phyloP scores from a whole-genome alignment of 2,888 invertebrate species.

The Cosmopolites sordidus region DNA sequence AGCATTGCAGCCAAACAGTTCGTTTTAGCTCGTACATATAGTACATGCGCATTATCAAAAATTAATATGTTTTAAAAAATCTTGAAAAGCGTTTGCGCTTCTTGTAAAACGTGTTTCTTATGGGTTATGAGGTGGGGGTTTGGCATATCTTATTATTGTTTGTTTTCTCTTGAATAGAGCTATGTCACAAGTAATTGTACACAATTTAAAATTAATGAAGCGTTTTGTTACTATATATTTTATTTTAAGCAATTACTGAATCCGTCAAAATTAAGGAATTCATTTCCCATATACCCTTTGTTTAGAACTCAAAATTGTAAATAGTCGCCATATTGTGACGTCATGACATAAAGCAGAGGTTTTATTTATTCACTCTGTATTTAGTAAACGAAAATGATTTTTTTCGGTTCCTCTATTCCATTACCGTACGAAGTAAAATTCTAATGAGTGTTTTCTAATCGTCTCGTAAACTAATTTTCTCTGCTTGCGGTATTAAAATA shows the following conservation, averaged over 20 bases:
- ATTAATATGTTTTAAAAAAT: slow-evolving; percentile 1
- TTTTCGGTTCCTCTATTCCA: background rate
- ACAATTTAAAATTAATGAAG: no score
- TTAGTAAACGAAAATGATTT: background rate
- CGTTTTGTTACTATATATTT: no score
- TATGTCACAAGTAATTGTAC: no score
- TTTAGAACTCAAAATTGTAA: background rate
- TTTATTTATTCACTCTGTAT: slow-evolving; percentile 16
- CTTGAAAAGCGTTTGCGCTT: slow-evolving; percentile 9
- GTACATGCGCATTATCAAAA: slow-evolving; percentile 12
- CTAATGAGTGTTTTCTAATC: no score
- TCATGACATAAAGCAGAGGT: slow-evolving; percentile 3
- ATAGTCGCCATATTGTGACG: slow-evolving; percentile 15
- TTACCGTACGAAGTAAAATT: no score
- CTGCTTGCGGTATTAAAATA: background rate
- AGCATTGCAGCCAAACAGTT: slow-evolving; percentile 4
- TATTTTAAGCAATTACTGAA: no score
- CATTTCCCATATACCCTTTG: no score
- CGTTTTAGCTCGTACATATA: slow-evolving; percentile 7
- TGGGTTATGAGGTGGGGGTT: no score
- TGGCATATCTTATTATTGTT: no score
- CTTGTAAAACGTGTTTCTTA: slow-evolving; percentile 7
- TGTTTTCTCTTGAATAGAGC: no score
- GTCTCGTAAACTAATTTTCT: no score
- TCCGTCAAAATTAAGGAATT: no score